Base-by-base conservation (phyloP, 1,140 invertebrate genomes). In the Eurosta solidaginis region DNA sequence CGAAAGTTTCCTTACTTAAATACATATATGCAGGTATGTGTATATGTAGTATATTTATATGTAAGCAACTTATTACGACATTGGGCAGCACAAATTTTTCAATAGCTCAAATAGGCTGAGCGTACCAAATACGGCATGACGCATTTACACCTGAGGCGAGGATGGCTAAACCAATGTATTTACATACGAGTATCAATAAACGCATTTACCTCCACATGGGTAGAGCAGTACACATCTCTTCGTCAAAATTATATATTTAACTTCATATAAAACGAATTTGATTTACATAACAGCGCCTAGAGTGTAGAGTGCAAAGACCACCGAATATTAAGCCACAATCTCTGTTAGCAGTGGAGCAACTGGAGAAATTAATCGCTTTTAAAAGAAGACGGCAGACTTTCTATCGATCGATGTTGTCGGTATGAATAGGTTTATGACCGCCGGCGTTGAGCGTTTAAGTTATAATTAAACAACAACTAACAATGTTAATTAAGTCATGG, bases 331-430 rank as follows among this genome's bases (percentile, higher is more conserved):
- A n/a, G n/a, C n/a, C n/a, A n/a, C n/a, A n/a, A n/a, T 68, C n/a
- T 33, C 6, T 36, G 14, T 40, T 40, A n/a, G n/a, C n/a, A n/a
- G n/a, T n/a, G n/a, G n/a, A n/a, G 59, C 33, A 7, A 10, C n/a
- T 20, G 33, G 33, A 68, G 59, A 68, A 68, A 68, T 68, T 40
- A 68, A 68, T 68, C 33, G 29, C 33, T 40, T 40, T 68, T n/a
- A 68, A 25, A 25, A 12, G 22, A 49, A 49, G 47, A 49, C 47
- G 22, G 47, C 47, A 20, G 17, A 2, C 47, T 49, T n/a, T 49
- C 20, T 25, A 52, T 52, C 9, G 22, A 12, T 54, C 12, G 9
- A 27, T 25, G 20, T 54, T 54, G 50, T 54, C 27, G n/a, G n/a
- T 54, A 54, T 20, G 50, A 25, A 7, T 27, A 10, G 50, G 10